phyloP scores from a whole-genome alignment of 2,113 vertebrate species.

The Condylura cristata region DNA sequence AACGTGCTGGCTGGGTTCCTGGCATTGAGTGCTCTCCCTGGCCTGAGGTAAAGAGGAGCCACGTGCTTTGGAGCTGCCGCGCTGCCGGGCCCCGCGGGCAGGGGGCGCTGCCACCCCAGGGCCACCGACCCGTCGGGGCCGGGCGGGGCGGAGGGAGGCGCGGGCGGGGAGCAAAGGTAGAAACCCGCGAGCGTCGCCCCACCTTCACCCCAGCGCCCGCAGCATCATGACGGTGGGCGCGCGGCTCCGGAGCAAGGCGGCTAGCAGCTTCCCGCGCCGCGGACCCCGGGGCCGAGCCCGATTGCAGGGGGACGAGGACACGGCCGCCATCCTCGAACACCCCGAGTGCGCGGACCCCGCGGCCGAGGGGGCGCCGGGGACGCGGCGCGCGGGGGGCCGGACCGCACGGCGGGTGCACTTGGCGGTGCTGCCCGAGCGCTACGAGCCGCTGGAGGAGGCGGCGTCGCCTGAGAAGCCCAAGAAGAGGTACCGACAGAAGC shows the following conservation, averaged over 20 bases:
- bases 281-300: conserved; percentile 27
- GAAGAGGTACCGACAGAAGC: conserved; percentile 74
- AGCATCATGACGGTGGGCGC: conserved; percentile 80
- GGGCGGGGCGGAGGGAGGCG: background rate
- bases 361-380: background rate
- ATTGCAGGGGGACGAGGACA: conserved; percentile 59
- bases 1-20: fast-evolving
- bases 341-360: background rate
- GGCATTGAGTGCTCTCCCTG: fast-evolving
- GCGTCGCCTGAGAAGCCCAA: conserved; percentile 54
- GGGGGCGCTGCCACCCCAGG: background rate
- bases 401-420: conserved; percentile 70
- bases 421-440: conserved; percentile 80
- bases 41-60: background rate
- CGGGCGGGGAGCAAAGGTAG: conserved; percentile 38
- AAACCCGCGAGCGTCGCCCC: fast-evolving
- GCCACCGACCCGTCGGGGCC: background rate
- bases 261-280: conserved; percentile 46
- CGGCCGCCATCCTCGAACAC: conserved; percentile 58
- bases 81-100: background rate
- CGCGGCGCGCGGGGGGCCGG: background rate
- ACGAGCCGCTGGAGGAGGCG: conserved; percentile 80
- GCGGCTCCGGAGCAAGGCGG: conserved; percentile 63
- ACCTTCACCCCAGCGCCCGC: background rate
- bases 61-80: background rate